A percentile compares a stretch with the other conserved stretches of the same genome.
phyloP scores from a whole-genome alignment of 2,797 vertebrate genomes.

The Myotis vivesi region DNA sequence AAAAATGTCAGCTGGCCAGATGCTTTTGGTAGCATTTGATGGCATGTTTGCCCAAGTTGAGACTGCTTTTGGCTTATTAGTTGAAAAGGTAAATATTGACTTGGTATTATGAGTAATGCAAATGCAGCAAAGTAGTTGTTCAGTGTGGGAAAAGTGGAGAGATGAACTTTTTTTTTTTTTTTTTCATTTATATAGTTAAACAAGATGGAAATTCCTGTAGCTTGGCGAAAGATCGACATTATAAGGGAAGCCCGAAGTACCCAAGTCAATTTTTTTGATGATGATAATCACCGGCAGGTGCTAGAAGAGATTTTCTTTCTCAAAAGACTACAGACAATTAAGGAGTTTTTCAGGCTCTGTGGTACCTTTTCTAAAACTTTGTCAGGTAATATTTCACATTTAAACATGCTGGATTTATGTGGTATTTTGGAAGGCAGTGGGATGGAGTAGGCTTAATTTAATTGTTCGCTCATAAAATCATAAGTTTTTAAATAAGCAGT shows the following conservation, averaged over 20 bases:
- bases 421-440: neutral
- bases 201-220: constrained; percentile 93
- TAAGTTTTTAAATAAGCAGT: neutral
- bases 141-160: neutral
- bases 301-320: constrained; percentile 98
- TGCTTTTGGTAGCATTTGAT: constrained; percentile 98
- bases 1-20: constrained; percentile 98
- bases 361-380: constrained; percentile 95
- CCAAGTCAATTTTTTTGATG: constrained; percentile 94
- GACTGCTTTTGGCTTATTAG: constrained; percentile 94
- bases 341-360: constrained; percentile 96
- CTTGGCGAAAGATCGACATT: constrained; percentile 97
- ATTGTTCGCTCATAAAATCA: neutral
- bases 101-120: constrained; percentile 19
- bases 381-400: constrained; percentile 87
- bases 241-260: constrained; percentile 93
- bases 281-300: constrained; percentile 90
- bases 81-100: constrained; percentile 92
- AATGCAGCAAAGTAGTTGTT: neutral
- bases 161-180: neutral
- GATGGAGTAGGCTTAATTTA: neutral
- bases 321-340: constrained; percentile 95
- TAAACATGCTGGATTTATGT: neutral
- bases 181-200: constrained; percentile 87
- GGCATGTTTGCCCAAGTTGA: constrained; percentile 99